Conservation (phyloP, 2,888 invertebrate species). For the Isoperla grammatica region DNA sequence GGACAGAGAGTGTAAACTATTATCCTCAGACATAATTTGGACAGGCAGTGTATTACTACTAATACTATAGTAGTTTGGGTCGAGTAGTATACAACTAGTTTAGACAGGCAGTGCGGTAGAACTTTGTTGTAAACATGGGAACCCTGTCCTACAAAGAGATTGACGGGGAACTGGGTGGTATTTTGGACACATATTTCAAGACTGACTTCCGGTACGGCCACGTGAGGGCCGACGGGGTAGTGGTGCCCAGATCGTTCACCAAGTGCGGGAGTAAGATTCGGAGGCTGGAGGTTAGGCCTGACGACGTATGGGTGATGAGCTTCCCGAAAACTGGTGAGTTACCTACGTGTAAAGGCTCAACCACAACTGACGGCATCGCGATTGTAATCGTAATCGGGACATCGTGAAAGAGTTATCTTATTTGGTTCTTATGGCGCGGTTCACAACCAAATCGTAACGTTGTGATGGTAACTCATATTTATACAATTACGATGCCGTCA, state of each 20-base stretch:
- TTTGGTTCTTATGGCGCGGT: too few species aligned
- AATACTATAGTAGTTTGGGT: too few species aligned
- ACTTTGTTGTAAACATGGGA: not conserved
- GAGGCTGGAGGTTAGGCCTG: conserved; percentile 46
- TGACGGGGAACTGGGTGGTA: conserved; percentile 33
- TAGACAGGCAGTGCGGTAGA: not conserved
- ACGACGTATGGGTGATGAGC: conserved; percentile 52
- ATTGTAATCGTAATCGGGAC: too few species aligned
- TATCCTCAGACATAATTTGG: not conserved
- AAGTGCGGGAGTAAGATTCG: conserved; percentile 43
- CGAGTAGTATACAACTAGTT: not conserved
- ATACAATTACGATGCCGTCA: not conserved
- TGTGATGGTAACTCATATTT: too few species aligned
- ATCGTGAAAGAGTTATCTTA: too few species aligned
- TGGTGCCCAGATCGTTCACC: conserved; percentile 43
- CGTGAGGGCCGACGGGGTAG: conserved; percentile 39
- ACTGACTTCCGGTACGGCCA: conserved; percentile 40
- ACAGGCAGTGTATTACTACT: not conserved
- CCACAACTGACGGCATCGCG: too few species aligned
- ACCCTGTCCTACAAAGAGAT: conserved; percentile 4
- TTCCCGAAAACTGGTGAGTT: conserved; percentile 52
- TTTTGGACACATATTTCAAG: conserved; percentile 37
- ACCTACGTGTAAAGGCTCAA: too few species aligned
- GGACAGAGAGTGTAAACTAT: not conserved
- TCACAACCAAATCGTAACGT: too few species aligned